Evolutionary conservation across 2,113 vertebrate species (phyloP).

Genomic region (Cinclus cinclus): DNA sequence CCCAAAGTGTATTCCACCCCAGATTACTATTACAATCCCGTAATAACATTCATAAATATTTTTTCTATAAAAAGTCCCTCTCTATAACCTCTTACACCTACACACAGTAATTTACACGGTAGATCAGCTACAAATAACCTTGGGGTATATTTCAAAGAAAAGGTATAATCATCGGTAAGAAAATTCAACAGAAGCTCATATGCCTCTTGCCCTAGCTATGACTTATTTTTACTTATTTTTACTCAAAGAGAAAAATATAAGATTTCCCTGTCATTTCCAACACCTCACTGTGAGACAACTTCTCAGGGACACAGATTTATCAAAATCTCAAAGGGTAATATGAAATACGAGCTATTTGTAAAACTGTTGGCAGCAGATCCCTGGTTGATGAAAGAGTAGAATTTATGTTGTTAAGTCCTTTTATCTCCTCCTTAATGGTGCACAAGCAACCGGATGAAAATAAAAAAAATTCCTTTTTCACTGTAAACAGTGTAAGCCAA

Average conservation of each 20-base stretch:
- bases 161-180: not conserved
- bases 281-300: not conserved
- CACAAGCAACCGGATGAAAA: not conserved
- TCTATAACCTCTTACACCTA: slow-evolving; percentile 21
- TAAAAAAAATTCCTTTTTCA: not conserved
- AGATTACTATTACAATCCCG: not conserved
- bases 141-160: not conserved
- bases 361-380: not conserved
- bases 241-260: not conserved
- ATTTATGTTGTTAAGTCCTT: not conserved
- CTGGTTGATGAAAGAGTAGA: not conserved
- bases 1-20: not conserved
- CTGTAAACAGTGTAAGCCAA: not conserved
- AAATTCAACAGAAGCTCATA: not conserved
- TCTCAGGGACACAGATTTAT: not conserved
- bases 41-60: not conserved
- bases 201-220: not conserved
- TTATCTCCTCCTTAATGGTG: not conserved
- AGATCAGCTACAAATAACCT: slow-evolving; percentile 29
- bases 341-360: slow-evolving; percentile 22
- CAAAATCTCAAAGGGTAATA: not conserved
- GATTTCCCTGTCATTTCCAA: not conserved
- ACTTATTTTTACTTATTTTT: not conserved
- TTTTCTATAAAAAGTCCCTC: not conserved
- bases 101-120: not conserved